A percentile compares a stretch with the other conserved stretches of the same genome.
These are phyloP conservation scores for Drosophila neotestacea DNA, from an alignment of 2,888 invertebrate species.

Conservation along the genomic window DNA sequence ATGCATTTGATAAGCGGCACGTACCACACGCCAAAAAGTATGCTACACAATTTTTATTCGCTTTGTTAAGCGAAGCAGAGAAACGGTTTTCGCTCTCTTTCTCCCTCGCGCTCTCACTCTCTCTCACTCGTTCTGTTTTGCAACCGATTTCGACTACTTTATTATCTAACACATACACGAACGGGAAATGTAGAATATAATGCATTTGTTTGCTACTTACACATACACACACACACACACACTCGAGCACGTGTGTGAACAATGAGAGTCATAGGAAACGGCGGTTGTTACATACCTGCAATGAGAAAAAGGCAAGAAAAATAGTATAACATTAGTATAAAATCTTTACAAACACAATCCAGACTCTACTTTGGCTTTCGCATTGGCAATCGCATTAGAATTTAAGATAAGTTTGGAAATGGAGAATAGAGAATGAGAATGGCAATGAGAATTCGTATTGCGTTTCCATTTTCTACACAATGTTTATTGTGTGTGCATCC, in stretches of 20 bases:
- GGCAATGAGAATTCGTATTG: conserved; percentile 23
- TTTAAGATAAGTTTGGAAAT: conserved; percentile 71
- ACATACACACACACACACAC: conserved; percentile 28
- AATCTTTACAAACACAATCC: conserved; percentile 54
- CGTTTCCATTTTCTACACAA: conserved; percentile 37
- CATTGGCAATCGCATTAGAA: conserved; percentile 70
- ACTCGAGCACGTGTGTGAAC: conserved; percentile 6
- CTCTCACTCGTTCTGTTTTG: conserved; percentile 1
- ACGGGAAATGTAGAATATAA: conserved; percentile 36
- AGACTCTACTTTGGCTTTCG: conserved; percentile 12
- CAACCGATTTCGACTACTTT: conserved; percentile 65
- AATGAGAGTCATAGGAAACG: conserved; percentile 61
- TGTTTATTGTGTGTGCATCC: conserved; percentile 25
- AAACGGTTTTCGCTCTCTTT: conserved; percentile 24
- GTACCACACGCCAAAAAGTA: conserved; percentile 69
- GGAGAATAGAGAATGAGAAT: conserved; percentile 11
- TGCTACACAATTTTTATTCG: conserved; percentile 54
- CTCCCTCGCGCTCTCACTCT: conserved; percentile 12
- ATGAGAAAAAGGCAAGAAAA: conserved; percentile 50
- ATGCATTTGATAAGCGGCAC: conserved; percentile 78
- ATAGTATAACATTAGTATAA: conserved; percentile 56
- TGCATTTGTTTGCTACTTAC: conserved; percentile 73
- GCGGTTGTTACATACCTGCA: conserved; percentile 68
- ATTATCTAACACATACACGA: conserved; percentile 62
- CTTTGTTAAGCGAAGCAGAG: conserved; percentile 43